phyloP scores from a whole-genome alignment of 2,113 vertebrate genomes.

The Tricholaema leucomelas region DNA sequence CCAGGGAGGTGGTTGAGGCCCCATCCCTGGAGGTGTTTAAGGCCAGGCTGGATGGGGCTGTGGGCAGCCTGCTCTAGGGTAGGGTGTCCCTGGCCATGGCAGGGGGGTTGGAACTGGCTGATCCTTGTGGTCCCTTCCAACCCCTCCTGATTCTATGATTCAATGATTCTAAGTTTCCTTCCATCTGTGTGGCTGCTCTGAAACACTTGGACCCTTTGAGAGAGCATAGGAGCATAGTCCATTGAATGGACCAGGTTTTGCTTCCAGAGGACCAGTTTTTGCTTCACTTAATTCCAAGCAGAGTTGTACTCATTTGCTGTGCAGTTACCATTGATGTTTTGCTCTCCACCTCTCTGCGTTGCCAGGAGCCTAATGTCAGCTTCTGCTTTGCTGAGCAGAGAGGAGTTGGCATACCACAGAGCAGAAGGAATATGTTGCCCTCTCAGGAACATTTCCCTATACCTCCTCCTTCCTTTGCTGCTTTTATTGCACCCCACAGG shows the following conservation, averaged over 20 bases:
- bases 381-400: not conserved
- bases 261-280: not conserved
- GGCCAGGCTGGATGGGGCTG: too few species aligned
- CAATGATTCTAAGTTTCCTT: too few species aligned
- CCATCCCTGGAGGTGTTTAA: too few species aligned
- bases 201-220: not conserved
- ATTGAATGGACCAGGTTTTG: not conserved
- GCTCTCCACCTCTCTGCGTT: not conserved
- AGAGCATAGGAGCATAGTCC: not conserved
- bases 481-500: not conserved
- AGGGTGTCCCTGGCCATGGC: too few species aligned
- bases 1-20: too few species aligned
- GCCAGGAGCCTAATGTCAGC: not conserved
- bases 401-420: not conserved
- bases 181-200: not conserved
- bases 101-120: too few species aligned
- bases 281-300: rapidly evolving
- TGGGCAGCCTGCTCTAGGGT: too few species aligned
- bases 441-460: not conserved
- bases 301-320: not conserved
- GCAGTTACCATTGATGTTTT: rapidly evolving
- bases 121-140: too few species aligned
- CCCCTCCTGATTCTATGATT: too few species aligned
- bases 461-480: not conserved
- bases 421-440: not conserved